Conservation (phyloP, 2,797 vertebrate species). For the Hoplostethus atlanticus region DNA sequence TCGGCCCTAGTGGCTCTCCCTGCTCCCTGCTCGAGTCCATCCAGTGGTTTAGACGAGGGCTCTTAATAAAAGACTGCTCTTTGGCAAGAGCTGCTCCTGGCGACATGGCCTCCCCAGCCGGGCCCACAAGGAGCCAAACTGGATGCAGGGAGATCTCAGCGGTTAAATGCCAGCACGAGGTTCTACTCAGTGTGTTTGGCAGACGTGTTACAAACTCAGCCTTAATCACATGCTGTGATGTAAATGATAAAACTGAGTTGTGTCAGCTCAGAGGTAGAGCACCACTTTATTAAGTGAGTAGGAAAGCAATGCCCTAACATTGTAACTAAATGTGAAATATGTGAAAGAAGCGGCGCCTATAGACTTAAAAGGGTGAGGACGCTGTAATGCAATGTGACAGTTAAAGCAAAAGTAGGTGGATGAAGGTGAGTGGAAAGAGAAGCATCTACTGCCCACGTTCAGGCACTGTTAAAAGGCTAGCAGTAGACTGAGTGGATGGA, state of each 20-base stretch:
- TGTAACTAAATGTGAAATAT: conserved; percentile 15
- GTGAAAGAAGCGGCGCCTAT: conserved; percentile 39
- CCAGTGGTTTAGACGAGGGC: background rate
- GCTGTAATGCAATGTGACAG: conserved; percentile 71
- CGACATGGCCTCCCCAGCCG: too few species aligned
- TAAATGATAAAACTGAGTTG: background rate
- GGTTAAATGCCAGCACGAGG: background rate
- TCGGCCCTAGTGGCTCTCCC: background rate
- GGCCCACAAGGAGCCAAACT: conserved; percentile 5
- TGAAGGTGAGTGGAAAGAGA: conserved; percentile 37
- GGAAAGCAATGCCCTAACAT: conserved; percentile 1
- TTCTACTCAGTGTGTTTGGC: background rate
- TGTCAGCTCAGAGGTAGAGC: background rate
- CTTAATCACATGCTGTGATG: background rate
- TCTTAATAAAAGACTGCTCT: conserved; percentile 7
- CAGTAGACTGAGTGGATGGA: conserved; percentile 13
- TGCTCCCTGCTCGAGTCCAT: background rate
- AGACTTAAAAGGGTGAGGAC: conserved; percentile 26
- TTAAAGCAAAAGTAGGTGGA: conserved; percentile 20
- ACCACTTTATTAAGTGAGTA: conserved; percentile 6
- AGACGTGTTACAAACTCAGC: conserved; percentile 9
- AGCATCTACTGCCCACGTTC: conserved; percentile 39
- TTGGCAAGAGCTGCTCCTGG: too few species aligned
- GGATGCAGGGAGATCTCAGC: conserved; percentile 1
- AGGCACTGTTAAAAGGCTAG: conserved; percentile 34